A percentile compares a stretch with the other conserved stretches of the same genome.
These are phyloP conservation scores for Muscicapa striata DNA, from an alignment of 2,797 vertebrate species.

Conservation along the genomic window DNA sequence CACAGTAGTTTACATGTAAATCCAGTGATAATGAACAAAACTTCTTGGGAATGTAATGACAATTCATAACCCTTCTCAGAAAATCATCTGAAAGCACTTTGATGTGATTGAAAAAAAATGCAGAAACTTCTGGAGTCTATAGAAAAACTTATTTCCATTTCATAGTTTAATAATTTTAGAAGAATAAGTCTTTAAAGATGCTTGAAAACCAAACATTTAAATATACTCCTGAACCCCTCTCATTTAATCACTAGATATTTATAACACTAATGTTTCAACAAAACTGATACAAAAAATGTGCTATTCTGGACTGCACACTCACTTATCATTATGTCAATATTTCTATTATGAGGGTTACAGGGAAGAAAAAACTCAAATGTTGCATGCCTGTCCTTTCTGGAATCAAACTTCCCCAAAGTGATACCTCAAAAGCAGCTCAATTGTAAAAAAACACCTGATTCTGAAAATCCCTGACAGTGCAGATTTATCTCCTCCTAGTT, in stretches of 20 bases:
- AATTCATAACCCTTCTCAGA: background rate
- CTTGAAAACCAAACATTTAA: background rate
- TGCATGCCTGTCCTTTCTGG: background rate
- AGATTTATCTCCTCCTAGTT: background rate
- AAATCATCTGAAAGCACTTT: background rate
- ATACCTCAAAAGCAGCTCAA: background rate
- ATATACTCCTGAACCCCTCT: background rate
- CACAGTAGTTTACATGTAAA: background rate
- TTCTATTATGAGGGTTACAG: background rate
- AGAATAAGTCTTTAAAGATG: background rate
- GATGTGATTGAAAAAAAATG: background rate
- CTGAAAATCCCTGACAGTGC: background rate
- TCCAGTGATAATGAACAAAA: background rate
- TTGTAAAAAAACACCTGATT: background rate
- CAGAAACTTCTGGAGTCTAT: background rate
- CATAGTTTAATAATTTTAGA: background rate
- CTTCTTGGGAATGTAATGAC: fast-evolving
- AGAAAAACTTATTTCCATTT: background rate
- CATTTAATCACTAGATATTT: background rate
- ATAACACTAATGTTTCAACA: background rate
- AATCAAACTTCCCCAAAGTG: background rate
- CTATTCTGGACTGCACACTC: background rate
- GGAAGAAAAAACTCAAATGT: background rate
- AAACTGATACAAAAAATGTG: background rate
- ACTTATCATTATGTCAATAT: background rate